These are phyloP conservation scores for Pteruthius melanotis DNA, from an alignment of 2,113 vertebrate genomes.

Conservation along the genomic window DNA sequence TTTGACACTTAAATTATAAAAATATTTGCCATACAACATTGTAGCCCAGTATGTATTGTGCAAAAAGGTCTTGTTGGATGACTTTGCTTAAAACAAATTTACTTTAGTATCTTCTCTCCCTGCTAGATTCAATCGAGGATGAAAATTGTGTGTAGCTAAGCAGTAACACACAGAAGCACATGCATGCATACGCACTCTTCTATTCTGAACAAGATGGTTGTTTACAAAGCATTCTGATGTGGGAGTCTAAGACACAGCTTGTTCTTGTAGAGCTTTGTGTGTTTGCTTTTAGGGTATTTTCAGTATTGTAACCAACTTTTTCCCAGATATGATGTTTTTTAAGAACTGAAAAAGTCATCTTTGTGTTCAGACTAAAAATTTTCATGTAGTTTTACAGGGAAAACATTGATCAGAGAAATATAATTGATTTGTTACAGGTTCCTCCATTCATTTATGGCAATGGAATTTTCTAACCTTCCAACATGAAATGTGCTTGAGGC, in stretches of 20 bases:
- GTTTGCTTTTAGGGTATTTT: not conserved
- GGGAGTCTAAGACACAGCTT: not conserved
- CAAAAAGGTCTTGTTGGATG: not conserved
- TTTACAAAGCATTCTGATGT: not conserved
- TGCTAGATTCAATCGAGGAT: not conserved
- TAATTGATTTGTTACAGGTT: not conserved
- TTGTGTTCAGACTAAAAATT: not conserved
- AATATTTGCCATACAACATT: not conserved
- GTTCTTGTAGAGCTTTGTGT: not conserved
- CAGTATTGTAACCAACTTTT: not conserved
- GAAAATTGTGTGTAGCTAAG: not conserved
- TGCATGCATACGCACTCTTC: accelerated
- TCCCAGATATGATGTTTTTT: not conserved
- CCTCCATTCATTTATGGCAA: not conserved
- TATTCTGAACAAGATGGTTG: not conserved
- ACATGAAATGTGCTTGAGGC: not conserved
- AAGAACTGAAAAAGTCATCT: not conserved
- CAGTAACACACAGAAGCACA: not conserved
- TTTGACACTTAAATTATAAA: not conserved
- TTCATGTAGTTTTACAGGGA: not conserved
- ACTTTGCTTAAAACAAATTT: not conserved
- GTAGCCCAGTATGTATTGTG: not conserved
- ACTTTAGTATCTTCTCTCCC: not conserved
- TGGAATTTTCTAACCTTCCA: not conserved
- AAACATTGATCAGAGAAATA: not conserved